Base-by-base conservation (phyloP, 2,113 vertebrate genomes). In the Leptobrachium ailaonicum region DNA sequence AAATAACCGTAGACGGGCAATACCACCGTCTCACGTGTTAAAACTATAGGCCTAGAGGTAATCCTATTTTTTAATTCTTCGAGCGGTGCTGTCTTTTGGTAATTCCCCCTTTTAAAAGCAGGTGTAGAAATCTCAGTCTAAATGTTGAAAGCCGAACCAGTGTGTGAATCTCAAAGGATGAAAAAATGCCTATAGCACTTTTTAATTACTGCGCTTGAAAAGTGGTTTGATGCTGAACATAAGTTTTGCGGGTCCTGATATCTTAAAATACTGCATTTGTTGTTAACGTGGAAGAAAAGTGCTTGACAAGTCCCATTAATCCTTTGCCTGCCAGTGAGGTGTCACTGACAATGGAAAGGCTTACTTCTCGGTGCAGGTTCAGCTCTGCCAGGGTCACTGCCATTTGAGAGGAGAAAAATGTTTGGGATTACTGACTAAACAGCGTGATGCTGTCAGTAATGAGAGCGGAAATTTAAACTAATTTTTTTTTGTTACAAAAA, bases 201-300 rank as follows among this genome's bases (percentile, higher is more conserved):
- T 93, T 91, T 93, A 94, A 93, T 94, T 93, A 92, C 88, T 87
- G 83, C 88, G 88, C 82, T 86, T 77, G 79, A 87, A 90, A 88
- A 89, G 89, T 82, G 62, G 63, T 82, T 77, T 84, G 79, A 87
- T 85, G 82, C 85, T 79, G 86, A 92, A 86, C 87, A 79, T 87
- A 92, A 87, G 87, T 90, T 88, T 90, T 86, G 80, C 60, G 85
- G 83, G 84, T 71, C 76, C 72, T 82, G 73, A 77, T 67, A 85
- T 73, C 86, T 67, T 85, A 73, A 82, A 85, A 76, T 40, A 76
- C 20, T 77, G 82, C 43, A 3, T 83, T 85, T 86, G 85, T 83
- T 70, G 87, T 71, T 72, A 85, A 79, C 60, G 8, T 79, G 71
- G n/a, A 81, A 60, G 2, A 42, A 83, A 82, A 78, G 69, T 69